These are phyloP conservation scores for Copidosoma floridanum DNA, from an alignment of 1,140 invertebrate species.

Conservation along the genomic window DNA sequence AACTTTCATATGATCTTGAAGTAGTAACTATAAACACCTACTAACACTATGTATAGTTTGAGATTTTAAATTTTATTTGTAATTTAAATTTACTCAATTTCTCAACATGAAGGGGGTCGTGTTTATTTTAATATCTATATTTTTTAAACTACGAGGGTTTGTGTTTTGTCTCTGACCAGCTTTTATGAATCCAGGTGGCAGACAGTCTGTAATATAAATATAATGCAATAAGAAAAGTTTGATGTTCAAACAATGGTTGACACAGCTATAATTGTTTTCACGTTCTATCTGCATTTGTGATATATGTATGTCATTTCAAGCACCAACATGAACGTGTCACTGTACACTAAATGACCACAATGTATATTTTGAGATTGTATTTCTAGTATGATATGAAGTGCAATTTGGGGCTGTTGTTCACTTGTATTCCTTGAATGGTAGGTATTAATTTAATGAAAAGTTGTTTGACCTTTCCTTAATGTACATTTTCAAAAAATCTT, in stretches of 20 bases:
- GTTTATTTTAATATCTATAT: too few relatives aligned
- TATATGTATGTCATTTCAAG: slow-evolving; percentile 52
- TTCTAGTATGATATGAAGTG: slow-evolving; percentile 43
- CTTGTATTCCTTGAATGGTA: slow-evolving; percentile 52
- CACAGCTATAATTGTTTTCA: slow-evolving; percentile 52
- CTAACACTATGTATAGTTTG: too few relatives aligned
- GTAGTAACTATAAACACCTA: too few relatives aligned
- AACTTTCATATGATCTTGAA: too few relatives aligned
- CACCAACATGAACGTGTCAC: slow-evolving; percentile 41
- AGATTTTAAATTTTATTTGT: too few relatives aligned
- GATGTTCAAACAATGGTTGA: slow-evolving; percentile 53
- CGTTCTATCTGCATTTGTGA: slow-evolving; percentile 54
- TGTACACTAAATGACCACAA: slow-evolving; percentile 50
- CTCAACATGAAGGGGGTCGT: too few relatives aligned
- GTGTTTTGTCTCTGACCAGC: slow-evolving; percentile 52
- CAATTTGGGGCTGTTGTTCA: slow-evolving; percentile 42
- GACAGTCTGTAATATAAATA: slow-evolving; percentile 52
- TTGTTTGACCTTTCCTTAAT: slow-evolving; percentile 50
- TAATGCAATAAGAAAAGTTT: slow-evolving; percentile 54
- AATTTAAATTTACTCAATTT: too few relatives aligned
- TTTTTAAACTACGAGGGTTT: too few relatives aligned
- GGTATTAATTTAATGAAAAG: slow-evolving; percentile 50
- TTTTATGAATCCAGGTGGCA: slow-evolving; percentile 59
- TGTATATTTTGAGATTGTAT: slow-evolving; percentile 56
- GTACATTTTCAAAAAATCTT: too few relatives aligned